Percentiles rank a stretch among this genome's conserved stretches.
These are phyloP conservation scores for Thymelicus sylvestris DNA, from an alignment of 2,888 invertebrate genomes.

Conservation along the genomic window DNA sequence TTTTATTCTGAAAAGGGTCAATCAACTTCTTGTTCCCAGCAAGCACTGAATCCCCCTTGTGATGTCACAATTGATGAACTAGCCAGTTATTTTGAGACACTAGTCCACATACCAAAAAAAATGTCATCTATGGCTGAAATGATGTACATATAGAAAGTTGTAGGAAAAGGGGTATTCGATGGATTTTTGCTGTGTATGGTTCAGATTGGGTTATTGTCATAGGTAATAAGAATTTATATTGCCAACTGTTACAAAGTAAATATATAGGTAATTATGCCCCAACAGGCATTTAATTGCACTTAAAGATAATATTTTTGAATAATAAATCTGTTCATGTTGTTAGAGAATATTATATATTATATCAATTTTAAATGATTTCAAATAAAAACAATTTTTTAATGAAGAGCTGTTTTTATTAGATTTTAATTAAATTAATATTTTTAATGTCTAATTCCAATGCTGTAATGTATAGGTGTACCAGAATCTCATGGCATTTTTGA, in stretches of 20 bases:
- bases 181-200: constrained; percentile 3
- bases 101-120: constrained; percentile 98
- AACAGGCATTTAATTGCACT: constrained; percentile 17
- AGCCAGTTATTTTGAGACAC: constrained; percentile 97
- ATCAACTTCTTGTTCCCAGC: constrained; percentile 89
- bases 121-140: constrained; percentile 99
- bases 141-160: constrained; percentile 94
- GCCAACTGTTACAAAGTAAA: constrained; percentile 20
- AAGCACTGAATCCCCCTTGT: constrained; percentile 89
- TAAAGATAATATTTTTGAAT: constrained; percentile 27
- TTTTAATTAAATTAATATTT: no score
- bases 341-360: constrained; percentile 3
- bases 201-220: constrained; percentile 26
- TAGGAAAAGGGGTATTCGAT: neutral
- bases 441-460: no score
- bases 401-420: neutral
- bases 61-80: constrained; percentile 97
- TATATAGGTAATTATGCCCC: constrained; percentile 13
- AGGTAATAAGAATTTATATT: constrained; percentile 22
- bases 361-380: constrained; percentile 9
- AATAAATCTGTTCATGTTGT: constrained; percentile 12
- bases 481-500: no score
- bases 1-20: constrained; percentile 55
- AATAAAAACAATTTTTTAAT: constrained; percentile 24
- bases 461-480: no score